Conservation (phyloP, 2,797 vertebrate species). For the Anabacerthia variegaticeps region DNA sequence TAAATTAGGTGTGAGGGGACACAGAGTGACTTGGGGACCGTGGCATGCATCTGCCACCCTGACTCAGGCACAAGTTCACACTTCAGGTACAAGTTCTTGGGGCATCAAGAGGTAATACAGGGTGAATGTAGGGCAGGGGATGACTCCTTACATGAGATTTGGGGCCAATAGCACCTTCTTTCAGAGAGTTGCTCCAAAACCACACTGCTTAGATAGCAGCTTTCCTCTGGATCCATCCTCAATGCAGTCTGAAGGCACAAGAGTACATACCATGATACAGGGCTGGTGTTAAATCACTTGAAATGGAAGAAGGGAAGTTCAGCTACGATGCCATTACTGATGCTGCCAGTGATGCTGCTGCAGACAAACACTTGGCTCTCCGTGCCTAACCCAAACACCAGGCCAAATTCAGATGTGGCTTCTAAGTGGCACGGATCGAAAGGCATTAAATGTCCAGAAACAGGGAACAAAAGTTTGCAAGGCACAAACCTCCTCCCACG, state of each 20-base stretch:
- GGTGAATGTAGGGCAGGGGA: not conserved
- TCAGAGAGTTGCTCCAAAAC: not conserved
- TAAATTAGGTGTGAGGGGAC: not conserved
- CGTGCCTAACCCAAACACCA: not conserved
- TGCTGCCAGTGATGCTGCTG: not conserved
- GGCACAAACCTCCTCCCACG: fast-evolving
- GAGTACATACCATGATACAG: not conserved
- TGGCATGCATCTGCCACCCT: not conserved
- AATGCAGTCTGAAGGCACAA: not conserved
- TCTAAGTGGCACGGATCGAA: fast-evolving
- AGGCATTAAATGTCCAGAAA: not conserved
- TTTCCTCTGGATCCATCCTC: not conserved
- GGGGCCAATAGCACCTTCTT: not conserved
- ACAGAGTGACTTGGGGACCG: not conserved
- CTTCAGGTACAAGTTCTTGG: not conserved
- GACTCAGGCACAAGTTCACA: not conserved
- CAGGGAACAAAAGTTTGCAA: not conserved
- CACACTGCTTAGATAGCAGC: fast-evolving
- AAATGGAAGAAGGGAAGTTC: not conserved
- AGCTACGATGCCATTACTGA: not conserved
- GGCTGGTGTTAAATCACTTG: not conserved
- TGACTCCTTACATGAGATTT: not conserved
- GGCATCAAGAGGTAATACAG: not conserved
- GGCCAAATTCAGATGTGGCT: not conserved
- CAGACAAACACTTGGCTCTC: not conserved